Evolutionary conservation across 2,888 invertebrate genomes (phyloP), one percentile per base, ranked within the genome.

Genomic region (Nycteola revayana): DNA sequence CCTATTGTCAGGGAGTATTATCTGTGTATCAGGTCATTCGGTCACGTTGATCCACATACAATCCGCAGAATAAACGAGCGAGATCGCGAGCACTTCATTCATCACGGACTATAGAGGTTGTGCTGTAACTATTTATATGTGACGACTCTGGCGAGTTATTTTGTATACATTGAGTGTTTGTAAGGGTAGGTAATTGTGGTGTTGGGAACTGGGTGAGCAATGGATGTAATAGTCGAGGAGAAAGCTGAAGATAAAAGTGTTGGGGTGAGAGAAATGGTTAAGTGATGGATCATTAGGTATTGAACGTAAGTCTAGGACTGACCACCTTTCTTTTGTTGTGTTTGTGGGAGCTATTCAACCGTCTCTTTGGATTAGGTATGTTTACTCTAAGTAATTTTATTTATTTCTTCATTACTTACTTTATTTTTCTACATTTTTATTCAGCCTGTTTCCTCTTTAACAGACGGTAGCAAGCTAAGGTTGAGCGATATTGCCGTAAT

Each of bases 251-350:
- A 18, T 18, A 18, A 18, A 18, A 5, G 18, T 18, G 18, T 18
- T n/a, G n/a, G n/a, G n/a, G 18, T 18, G 18, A 18, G 4, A 18
- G 18, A n/a, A n/a, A n/a, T n/a, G n/a, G n/a, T n/a, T 42, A 44
- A 44, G 56, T 65, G 66, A 67, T 68, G 65, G 62, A 68, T 68
- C 47, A 52, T 58, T 49, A 50, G 58, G 60, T 57, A 57, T 59
- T 54, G 60, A 57, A 56, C 52, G 60, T 49, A 55, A 58, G 58
- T 56, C 56, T 53, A 52, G 54, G 53, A 42, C 46, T 44, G 52
- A 43, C 48, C 32, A 49, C 47, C 40, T 55, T 36, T 42, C 41
- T 58, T 52, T 54, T 50, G 49, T 7, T 8, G 7, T n/a, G n/a
- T n/a, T n/a, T n/a, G n/a, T n/a, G n/a, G n/a, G n/a, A n/a, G n/a